phyloP scores from a whole-genome alignment of 1,140 invertebrate species.

The Kradibia gibbosae region DNA sequence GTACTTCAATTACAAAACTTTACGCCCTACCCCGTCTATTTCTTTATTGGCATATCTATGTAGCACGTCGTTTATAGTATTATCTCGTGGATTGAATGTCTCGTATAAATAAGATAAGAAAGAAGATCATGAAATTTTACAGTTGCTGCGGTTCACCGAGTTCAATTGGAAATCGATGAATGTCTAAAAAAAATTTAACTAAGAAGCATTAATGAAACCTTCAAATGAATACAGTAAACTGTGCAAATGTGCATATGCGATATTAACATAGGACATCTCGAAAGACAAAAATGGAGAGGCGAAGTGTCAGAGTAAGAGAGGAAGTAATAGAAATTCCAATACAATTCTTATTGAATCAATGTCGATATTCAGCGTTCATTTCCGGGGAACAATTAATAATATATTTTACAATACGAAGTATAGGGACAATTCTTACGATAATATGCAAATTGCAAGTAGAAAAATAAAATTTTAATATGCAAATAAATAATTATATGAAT shows the following conservation, averaged over 20 bases:
- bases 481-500: no score
- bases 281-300: not conserved
- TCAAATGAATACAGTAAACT: not conserved
- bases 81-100: not conserved
- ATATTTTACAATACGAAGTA: no score
- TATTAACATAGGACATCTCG: no score
- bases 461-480: no score
- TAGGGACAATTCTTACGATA: no score
- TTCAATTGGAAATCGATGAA: not conserved
- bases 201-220: not conserved
- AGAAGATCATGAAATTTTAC: not conserved
- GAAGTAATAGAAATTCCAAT: no score
- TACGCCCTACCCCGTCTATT: not conserved
- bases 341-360: no score
- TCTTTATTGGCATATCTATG: not conserved
- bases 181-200: not conserved
- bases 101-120: not conserved
- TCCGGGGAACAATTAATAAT: no score
- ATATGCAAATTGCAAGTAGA: no score
- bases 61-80: no score
- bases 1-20: slow-evolving; percentile 14
- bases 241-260: not conserved
- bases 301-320: not conserved
- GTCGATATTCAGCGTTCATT: no score
- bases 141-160: not conserved